Evolutionary conservation across 1,140 invertebrate species (phyloP).

Genomic region (Mercenaria mercenaria): DNA sequence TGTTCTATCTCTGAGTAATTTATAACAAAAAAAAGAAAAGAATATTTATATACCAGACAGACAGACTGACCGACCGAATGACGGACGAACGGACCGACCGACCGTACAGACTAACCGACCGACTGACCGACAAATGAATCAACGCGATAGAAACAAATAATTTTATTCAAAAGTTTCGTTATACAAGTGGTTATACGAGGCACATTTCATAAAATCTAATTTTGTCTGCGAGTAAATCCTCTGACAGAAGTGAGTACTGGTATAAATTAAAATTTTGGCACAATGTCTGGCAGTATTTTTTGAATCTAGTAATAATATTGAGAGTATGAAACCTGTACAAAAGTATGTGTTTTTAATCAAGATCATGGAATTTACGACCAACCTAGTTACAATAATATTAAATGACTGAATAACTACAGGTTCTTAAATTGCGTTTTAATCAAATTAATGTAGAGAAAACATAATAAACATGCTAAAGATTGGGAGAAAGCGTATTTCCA

Average conservation of each 20-base stretch:
- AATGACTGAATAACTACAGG: neutral
- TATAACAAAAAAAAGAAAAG: too few relatives aligned
- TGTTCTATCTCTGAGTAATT: too few relatives aligned
- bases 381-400: neutral
- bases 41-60: too few relatives aligned
- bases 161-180: too few relatives aligned
- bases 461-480: neutral
- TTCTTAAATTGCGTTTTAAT: neutral
- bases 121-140: too few relatives aligned
- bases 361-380: neutral
- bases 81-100: too few relatives aligned
- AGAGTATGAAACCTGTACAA: neutral
- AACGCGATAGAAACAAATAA: too few relatives aligned
- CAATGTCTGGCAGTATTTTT: neutral
- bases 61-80: too few relatives aligned
- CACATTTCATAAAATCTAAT: neutral
- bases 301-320: neutral
- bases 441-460: neutral
- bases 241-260: neutral
- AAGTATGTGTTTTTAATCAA: slow-evolving; percentile 24
- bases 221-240: neutral
- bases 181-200: too few relatives aligned
- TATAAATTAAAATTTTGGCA: neutral
- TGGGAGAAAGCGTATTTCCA: too few relatives aligned
- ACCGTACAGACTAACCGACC: too few relatives aligned